Conservation (phyloP, 2,888 invertebrate species). For the Eretmocerus hayati region DNA sequence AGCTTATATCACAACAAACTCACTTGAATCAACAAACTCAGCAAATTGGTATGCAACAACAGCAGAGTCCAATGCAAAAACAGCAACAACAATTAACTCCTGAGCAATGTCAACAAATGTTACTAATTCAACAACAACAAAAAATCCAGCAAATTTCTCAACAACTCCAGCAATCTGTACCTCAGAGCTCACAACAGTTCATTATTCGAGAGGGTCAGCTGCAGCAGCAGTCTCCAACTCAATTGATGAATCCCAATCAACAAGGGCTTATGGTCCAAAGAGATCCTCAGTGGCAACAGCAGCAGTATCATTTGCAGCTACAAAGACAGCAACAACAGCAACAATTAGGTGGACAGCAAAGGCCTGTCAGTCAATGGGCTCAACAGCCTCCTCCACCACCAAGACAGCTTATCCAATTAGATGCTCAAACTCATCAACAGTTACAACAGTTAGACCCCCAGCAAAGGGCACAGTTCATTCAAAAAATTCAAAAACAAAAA, state of each 20-base stretch:
- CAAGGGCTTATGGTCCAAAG: constrained; percentile 47
- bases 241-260: constrained; percentile 39
- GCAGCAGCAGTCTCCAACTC: constrained; percentile 44
- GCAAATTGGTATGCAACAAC: constrained; percentile 28
- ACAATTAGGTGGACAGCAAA: constrained; percentile 38
- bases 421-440: constrained; percentile 77
- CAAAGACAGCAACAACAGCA: constrained; percentile 46
- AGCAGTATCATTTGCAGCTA: constrained; percentile 51
- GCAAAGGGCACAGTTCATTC: constrained; percentile 72
- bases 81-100: constrained; percentile 28
- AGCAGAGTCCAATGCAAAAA: constrained; percentile 26
- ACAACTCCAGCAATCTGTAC: constrained; percentile 46
- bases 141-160: constrained; percentile 47
- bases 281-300: constrained; percentile 57
- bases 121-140: constrained; percentile 47
- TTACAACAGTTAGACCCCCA: constrained; percentile 75
- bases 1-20: constrained; percentile 33
- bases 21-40: constrained; percentile 29
- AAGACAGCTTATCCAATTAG: constrained; percentile 70
- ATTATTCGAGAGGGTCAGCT: constrained; percentile 45
- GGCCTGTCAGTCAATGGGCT: constrained; percentile 41
- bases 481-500: constrained; percentile 64
- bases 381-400: constrained; percentile 56
- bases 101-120: constrained; percentile 36
- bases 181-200: constrained; percentile 43